Conservation (phyloP, 2,797 vertebrate genomes). For the Urosaurus nigricauda region DNA sequence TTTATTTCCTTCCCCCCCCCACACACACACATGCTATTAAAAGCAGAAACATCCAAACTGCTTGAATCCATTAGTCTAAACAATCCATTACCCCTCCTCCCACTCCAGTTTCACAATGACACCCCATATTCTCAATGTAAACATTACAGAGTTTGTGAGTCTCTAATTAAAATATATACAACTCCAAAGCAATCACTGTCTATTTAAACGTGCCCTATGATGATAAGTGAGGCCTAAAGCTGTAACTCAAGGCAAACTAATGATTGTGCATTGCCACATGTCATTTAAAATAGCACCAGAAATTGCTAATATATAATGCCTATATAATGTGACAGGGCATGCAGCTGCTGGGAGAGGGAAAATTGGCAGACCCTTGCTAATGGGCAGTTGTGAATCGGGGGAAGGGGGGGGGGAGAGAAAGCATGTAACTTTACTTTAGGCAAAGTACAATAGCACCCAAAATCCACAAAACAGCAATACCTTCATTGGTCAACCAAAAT, state of each 20-base stretch:
- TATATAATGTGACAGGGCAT: neutral
- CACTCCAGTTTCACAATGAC: neutral
- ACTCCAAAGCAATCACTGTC: neutral
- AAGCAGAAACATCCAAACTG: slow-evolving; percentile 1
- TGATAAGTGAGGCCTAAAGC: neutral
- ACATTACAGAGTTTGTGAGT: neutral
- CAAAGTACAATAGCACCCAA: too few relatives aligned
- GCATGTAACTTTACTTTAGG: neutral
- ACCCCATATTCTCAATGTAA: neutral
- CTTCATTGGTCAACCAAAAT: too few relatives aligned
- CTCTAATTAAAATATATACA: neutral
- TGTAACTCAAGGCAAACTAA: neutral
- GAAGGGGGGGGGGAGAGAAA: neutral
- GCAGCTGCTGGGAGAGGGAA: neutral
- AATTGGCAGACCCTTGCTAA: too few relatives aligned
- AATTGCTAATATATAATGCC: neutral
- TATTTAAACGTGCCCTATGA: neutral
- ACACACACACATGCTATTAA: neutral
- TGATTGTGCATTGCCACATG: neutral
- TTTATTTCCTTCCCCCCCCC: neutral
- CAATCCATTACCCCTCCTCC: neutral
- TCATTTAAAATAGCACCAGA: neutral
- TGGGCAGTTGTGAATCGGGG: too few relatives aligned
- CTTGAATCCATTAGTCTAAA: slow-evolving; percentile 11
- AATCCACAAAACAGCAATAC: too few relatives aligned